Evolutionary conservation across 1,140 invertebrate species (phyloP).

Genomic region (Dendroctonus valens): DNA sequence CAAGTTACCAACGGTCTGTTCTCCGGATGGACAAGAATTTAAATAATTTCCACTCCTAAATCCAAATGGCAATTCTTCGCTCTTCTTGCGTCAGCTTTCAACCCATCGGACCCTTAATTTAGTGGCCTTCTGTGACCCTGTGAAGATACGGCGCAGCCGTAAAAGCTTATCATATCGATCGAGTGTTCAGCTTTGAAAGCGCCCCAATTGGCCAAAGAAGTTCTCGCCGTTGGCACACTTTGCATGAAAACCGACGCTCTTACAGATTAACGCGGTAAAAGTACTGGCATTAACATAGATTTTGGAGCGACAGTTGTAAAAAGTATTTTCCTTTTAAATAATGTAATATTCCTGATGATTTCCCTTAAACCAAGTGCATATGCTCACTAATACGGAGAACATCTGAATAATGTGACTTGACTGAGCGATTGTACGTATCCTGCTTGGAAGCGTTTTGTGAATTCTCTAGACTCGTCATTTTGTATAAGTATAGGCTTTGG

Average conservation of each 20-base stretch:
- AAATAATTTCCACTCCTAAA: no score
- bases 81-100: no score
- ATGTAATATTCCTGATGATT: no score
- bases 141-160: constrained; percentile 36
- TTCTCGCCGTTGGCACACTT: constrained; percentile 1
- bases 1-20: no score
- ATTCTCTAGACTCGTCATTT: constrained; percentile 34
- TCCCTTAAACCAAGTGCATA: no score
- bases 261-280: neutral
- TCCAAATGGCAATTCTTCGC: no score
- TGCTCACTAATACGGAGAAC: neutral
- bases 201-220: constrained; percentile 33
- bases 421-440: constrained; percentile 28
- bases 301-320: neutral
- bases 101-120: constrained; percentile 8
- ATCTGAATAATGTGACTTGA: constrained; percentile 12
- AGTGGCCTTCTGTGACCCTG: constrained; percentile 45
- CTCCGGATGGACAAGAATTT: no score
- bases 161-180: constrained; percentile 43
- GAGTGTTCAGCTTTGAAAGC: constrained; percentile 30
- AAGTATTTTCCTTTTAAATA: neutral
- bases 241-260: constrained; percentile 11
- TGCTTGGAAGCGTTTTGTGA: constrained; percentile 31
- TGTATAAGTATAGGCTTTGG: constrained; percentile 34
- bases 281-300: neutral